Evolutionary conservation across 2,888 invertebrate species (phyloP).

Genomic region (Notodonta dromedarius): DNA sequence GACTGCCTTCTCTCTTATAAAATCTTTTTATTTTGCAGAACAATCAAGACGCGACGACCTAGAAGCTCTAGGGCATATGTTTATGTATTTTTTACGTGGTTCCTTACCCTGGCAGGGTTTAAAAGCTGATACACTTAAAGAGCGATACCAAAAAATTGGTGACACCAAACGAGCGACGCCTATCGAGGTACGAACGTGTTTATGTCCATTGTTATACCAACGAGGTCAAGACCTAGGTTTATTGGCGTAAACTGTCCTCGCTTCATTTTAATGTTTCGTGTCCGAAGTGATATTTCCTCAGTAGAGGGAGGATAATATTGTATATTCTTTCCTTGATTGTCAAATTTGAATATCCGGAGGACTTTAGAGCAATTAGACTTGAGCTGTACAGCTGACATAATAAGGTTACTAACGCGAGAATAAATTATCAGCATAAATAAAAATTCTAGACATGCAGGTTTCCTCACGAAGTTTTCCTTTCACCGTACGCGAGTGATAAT

Average conservation of each 20-base stretch:
- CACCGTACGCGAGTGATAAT: too few relatives aligned
- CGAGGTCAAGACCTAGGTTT: slow-evolving; percentile 35
- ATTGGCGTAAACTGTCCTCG: slow-evolving; percentile 31
- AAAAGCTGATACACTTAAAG: slow-evolving; percentile 99
- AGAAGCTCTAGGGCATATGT: slow-evolving; percentile 99
- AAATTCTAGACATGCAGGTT: too few relatives aligned
- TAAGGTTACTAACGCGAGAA: too few relatives aligned
- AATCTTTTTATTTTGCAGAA: slow-evolving; percentile 86
- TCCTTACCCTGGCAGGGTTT: slow-evolving; percentile 99
- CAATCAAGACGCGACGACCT: slow-evolving; percentile 99
- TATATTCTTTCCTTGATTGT: slow-evolving; percentile 7
- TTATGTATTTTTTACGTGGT: slow-evolving; percentile 99
- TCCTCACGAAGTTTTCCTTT: too few relatives aligned
- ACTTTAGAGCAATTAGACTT: not conserved
- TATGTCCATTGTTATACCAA: slow-evolving; percentile 23
- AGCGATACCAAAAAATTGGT: slow-evolving; percentile 99
- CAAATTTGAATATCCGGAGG: slow-evolving; percentile 8
- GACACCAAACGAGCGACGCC: slow-evolving; percentile 99
- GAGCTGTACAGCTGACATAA: too few relatives aligned
- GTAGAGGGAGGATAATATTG: slow-evolving; percentile 8
- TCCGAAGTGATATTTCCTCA: slow-evolving; percentile 3
- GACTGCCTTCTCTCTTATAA: not conserved
- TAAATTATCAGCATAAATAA: too few relatives aligned
- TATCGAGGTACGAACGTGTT: slow-evolving; percentile 89
- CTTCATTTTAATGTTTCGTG: slow-evolving; percentile 14